Evolutionary conservation across 1,140 invertebrate species (phyloP).

Genomic region (Cyclargus thomasi): DNA sequence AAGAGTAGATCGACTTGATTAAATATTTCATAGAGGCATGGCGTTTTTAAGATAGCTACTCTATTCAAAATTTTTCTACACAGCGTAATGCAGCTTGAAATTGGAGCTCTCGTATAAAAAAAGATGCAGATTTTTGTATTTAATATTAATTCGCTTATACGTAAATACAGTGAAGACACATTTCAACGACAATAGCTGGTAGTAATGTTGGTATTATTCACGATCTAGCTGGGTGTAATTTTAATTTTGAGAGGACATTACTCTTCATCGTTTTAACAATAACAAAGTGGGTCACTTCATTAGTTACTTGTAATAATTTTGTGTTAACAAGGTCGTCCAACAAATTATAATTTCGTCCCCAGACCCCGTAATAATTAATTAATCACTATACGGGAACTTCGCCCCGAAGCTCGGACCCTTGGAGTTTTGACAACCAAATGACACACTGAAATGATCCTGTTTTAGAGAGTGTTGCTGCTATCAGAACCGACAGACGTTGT

Average conservation of each 20-base stretch:
- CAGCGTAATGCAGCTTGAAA: too few relatives aligned
- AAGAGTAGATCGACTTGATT: too few relatives aligned
- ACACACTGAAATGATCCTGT: neutral
- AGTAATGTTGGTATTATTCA: too few relatives aligned
- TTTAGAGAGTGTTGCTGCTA: neutral
- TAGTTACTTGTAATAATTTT: neutral
- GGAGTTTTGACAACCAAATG: neutral
- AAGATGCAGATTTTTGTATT: too few relatives aligned
- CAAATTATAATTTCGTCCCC: conserved; percentile 7
- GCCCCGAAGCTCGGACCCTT: neutral
- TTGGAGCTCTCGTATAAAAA: too few relatives aligned
- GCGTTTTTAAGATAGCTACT: too few relatives aligned
- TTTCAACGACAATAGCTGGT: too few relatives aligned
- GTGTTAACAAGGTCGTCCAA: conserved; percentile 8
- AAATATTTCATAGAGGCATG: too few relatives aligned
- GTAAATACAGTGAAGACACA: too few relatives aligned
- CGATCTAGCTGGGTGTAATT: neutral
- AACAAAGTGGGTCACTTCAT: neutral
- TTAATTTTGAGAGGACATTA: neutral
- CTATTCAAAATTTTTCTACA: too few relatives aligned
- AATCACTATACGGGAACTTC: conserved; percentile 11
- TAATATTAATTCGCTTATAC: too few relatives aligned
- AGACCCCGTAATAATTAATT: conserved; percentile 7
- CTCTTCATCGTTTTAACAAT: neutral
- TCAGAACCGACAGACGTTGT: too few relatives aligned